phyloP scores from a whole-genome alignment of 2,797 vertebrate species.

The Coregonus sp. region DNA sequence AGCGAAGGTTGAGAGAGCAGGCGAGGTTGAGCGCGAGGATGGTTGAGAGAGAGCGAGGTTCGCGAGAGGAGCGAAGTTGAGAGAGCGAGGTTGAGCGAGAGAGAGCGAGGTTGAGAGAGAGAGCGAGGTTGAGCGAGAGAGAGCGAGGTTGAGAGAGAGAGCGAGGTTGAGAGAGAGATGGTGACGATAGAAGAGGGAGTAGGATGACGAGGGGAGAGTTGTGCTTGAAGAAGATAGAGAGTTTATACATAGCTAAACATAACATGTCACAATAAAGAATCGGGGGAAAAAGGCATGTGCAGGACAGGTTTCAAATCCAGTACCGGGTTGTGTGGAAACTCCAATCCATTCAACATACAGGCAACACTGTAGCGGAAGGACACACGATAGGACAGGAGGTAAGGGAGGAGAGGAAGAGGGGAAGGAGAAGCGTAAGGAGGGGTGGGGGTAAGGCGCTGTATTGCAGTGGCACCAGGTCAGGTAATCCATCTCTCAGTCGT shows the following conservation, averaged over 20 bases:
- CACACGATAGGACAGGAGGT: neutral
- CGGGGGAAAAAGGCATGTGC: neutral
- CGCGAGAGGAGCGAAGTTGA: neutral
- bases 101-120: neutral
- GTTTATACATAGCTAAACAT: neutral
- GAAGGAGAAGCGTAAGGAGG: conserved; percentile 9
- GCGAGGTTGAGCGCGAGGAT: neutral
- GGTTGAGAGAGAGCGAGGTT: neutral
- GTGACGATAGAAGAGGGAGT: neutral
- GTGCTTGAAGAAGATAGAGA: neutral
- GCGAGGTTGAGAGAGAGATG: neutral
- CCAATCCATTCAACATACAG: neutral
- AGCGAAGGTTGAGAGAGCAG: neutral
- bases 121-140: neutral
- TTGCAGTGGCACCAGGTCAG: conserved; percentile 22
- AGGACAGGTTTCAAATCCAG: neutral
- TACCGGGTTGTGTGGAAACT: neutral
- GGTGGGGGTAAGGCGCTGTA: conserved; percentile 33
- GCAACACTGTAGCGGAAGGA: neutral
- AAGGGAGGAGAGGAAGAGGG: neutral
- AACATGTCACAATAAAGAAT: neutral
- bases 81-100: neutral
- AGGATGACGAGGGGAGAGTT: neutral
- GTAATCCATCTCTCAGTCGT: conserved; percentile 24
- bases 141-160: neutral